Evolutionary conservation across 2,113 vertebrate species (phyloP).

Genomic region (Todiramphus chloris): DNA sequence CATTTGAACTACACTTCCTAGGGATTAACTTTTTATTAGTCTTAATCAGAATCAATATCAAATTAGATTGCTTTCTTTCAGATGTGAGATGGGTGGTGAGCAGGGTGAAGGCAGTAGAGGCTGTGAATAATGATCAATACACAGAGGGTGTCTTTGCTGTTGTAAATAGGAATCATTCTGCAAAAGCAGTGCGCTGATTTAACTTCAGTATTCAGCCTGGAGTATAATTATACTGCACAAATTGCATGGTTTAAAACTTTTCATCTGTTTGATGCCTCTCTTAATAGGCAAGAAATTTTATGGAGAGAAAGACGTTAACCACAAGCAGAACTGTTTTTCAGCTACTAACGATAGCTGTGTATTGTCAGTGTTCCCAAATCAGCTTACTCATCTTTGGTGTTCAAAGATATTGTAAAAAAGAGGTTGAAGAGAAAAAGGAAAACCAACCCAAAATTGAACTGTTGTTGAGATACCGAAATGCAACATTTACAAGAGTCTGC

Average conservation of each 20-base stretch:
- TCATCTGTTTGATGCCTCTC: not conserved
- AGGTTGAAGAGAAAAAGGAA: not conserved
- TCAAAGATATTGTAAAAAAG: not conserved
- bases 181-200: not conserved
- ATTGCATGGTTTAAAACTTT: not conserved
- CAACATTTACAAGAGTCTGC: not conserved
- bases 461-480: not conserved
- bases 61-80: not conserved
- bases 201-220: not conserved
- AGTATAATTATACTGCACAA: not conserved
- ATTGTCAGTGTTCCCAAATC: not conserved
- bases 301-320: not conserved
- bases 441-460: not conserved
- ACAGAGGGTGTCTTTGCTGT: not conserved
- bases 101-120: not conserved
- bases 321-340: not conserved
- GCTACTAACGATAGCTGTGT: not conserved
- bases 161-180: not conserved
- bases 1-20: not conserved
- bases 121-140: not conserved
- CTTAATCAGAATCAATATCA: not conserved
- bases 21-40: not conserved
- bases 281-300: not conserved
- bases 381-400: not conserved
- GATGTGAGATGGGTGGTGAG: not conserved